phyloP scores from a whole-genome alignment of 1,140 invertebrate genomes.

The Drosophila rhopaloa region DNA sequence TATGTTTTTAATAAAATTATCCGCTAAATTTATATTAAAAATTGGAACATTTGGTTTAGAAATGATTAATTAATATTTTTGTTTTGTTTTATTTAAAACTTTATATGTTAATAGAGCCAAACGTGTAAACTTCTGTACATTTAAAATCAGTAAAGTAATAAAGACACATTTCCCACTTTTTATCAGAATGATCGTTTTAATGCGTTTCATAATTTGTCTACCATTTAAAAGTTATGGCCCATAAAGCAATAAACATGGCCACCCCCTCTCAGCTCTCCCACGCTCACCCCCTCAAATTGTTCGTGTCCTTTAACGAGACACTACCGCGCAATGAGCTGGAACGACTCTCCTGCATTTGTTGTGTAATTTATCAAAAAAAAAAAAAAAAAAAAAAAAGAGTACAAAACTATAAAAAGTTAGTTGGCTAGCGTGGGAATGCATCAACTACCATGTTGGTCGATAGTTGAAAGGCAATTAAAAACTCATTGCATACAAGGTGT shows the following conservation, averaged over 20 bases:
- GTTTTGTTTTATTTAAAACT: background rate
- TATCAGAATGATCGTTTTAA: slow-evolving; percentile 15
- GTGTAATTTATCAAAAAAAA: slow-evolving; percentile 69
- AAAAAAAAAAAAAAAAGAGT: slow-evolving; percentile 25
- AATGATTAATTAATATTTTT: no score
- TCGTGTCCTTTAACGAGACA: slow-evolving; percentile 63
- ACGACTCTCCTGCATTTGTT: slow-evolving; percentile 51
- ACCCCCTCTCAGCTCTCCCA: slow-evolving; percentile 52
- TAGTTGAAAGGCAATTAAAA: slow-evolving; percentile 63
- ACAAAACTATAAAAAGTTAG: slow-evolving; percentile 46
- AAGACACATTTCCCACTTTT: background rate
- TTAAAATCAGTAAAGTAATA: slow-evolving; percentile 27
- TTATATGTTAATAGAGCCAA: background rate
- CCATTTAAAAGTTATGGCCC: slow-evolving; percentile 32
- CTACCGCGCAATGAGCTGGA: slow-evolving; percentile 66
- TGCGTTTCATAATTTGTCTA: slow-evolving; percentile 20
- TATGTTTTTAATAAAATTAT: no score
- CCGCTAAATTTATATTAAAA: no score
- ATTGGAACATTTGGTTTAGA: no score
- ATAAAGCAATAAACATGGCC: slow-evolving; percentile 23
- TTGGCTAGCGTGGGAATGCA: slow-evolving; percentile 59
- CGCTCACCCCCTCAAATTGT: slow-evolving; percentile 40
- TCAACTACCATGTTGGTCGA: slow-evolving; percentile 20
- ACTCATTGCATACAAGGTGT: slow-evolving; percentile 63
- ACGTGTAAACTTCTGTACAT: background rate